These are phyloP conservation scores for Melospiza melodia DNA, from an alignment of 2,113 vertebrate genomes.

Conservation along the genomic window DNA sequence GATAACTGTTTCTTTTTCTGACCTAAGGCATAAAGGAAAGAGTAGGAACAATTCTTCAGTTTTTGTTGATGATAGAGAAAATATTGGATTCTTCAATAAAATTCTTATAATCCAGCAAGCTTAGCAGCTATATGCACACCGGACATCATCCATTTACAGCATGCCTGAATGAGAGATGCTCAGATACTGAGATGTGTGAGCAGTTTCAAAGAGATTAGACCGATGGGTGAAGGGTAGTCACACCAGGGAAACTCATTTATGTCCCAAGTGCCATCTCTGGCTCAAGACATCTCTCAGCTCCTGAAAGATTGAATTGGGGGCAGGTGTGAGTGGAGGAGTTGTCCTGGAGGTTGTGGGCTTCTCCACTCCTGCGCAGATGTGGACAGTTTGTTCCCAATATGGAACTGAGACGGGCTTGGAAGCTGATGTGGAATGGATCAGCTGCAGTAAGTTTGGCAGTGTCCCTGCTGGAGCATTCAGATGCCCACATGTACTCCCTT, in stretches of 20 bases:
- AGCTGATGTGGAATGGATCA: neutral
- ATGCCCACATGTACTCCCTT: neutral
- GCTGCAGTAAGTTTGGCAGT: neutral
- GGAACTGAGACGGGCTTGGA: neutral
- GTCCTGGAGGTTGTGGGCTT: neutral
- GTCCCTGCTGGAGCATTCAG: neutral
- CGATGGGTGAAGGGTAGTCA: neutral
- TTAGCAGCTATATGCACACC: neutral
- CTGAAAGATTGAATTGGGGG: neutral
- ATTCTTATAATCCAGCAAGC: neutral
- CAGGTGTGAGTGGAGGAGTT: neutral
- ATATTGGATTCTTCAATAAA: neutral
- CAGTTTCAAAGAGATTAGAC: neutral
- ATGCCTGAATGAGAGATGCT: neutral
- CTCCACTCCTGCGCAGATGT: neutral
- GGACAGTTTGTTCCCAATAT: neutral
- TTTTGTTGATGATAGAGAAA: neutral
- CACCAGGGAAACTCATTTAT: neutral
- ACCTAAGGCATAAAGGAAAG: neutral
- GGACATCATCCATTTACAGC: neutral
- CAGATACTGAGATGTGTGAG: rapidly evolving
- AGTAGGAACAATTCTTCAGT: neutral
- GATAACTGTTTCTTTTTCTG: neutral
- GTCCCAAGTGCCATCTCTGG: neutral
- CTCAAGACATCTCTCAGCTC: neutral